Percentiles rank a stretch among this genome's conserved stretches.
Evolutionary conservation across 2,797 vertebrate species (phyloP).

Genomic region (Schizothorax lantsangensis): DNA sequence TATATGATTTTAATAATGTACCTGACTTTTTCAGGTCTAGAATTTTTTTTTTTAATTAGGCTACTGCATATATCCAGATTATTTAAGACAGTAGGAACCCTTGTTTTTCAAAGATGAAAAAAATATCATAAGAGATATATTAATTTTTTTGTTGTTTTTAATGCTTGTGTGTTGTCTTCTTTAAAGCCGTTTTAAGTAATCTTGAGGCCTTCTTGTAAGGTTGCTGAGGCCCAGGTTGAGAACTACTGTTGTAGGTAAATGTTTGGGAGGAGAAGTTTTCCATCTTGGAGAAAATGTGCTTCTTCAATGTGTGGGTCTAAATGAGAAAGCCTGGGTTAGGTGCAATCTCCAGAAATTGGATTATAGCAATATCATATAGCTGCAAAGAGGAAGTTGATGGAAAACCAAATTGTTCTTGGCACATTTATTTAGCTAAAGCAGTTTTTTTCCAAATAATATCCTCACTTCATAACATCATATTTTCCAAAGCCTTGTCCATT

Average conservation of each 20-base stretch:
- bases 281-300: constrained; percentile 1
- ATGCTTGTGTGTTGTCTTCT: neutral
- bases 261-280: neutral
- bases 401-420: constrained; percentile 20
- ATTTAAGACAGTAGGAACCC: neutral
- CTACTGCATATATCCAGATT: neutral
- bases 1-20: neutral
- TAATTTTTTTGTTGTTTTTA: neutral
- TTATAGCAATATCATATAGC: constrained; percentile 11
- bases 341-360: constrained; percentile 35
- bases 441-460: neutral
- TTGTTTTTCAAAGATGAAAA: neutral
- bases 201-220: neutral
- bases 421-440: neutral
- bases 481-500: neutral
- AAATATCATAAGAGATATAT: neutral
- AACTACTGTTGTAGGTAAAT: neutral
- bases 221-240: neutral
- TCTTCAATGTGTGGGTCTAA: neutral
- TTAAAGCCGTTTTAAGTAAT: neutral
- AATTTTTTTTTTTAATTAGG: neutral
- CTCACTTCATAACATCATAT: neutral
- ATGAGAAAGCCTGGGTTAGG: neutral
- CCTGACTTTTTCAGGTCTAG: neutral
- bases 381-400: neutral